Evolutionary conservation across 2,888 invertebrate species (phyloP).

Genomic region (Clitarchus hookeri): DNA sequence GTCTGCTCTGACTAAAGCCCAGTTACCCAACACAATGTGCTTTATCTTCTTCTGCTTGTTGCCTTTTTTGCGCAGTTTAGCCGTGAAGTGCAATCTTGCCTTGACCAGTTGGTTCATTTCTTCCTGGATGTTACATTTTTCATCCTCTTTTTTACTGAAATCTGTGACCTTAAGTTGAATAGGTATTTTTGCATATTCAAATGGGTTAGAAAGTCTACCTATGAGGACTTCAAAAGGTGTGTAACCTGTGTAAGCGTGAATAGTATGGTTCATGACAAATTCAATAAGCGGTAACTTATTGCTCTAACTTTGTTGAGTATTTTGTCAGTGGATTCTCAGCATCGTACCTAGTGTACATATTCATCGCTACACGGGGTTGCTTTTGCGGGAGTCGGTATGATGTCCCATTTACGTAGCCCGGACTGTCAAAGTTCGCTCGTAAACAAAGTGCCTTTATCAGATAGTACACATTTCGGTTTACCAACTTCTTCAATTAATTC

Average conservation of each 20-base stretch:
- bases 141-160: background rate
- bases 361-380: background rate
- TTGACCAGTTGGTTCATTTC: background rate
- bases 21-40: background rate
- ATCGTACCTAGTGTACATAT: background rate
- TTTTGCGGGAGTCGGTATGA: background rate
- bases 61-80: background rate
- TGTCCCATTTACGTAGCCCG: background rate
- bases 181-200: background rate
- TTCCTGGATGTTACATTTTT: background rate
- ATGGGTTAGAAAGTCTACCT: background rate
- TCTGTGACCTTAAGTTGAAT: background rate
- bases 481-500: background rate
- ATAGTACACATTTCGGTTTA: background rate
- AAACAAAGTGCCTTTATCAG: background rate
- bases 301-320: background rate
- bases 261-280: background rate
- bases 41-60: background rate
- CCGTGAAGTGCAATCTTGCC: background rate
- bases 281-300: background rate
- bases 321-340: background rate
- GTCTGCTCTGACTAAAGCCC: background rate
- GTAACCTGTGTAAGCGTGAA: background rate
- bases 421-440: background rate
- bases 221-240: background rate